Evolutionary conservation across 2,888 invertebrate species (phyloP), one percentile per base, ranked within the genome.

Genomic region (Drosophila mimetica): DNA sequence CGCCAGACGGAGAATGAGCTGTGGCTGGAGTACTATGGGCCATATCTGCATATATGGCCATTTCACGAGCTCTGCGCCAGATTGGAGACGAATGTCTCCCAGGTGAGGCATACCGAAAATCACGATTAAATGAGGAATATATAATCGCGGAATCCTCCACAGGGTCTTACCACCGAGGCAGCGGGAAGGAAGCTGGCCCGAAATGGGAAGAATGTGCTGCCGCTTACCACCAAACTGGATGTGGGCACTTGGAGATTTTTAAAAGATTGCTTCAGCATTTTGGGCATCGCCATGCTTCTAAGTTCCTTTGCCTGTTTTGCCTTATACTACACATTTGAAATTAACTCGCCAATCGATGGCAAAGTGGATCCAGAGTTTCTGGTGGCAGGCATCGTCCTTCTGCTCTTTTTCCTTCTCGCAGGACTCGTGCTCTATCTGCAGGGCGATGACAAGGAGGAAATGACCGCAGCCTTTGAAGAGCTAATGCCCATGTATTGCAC

Each of bases 401-500:
- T 71, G 0, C 2, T 48, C 0, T 6, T 47, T 4, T 74, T 84
- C 6, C 5, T 84, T 0, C 0, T 48, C 4, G 42, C 59, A 0
- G 82, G 76, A 0, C 22, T 11, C 0, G 4, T 77, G 3, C 46
- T 63, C 1, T 42, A 60, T 11, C 4, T 77, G 7, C 74, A 77
- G 22, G 57, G 22, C 16, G 71, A 69, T 7, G 41, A 82, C 13
- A 67, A 71, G 4, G 55, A 37, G 6, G 39, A 9, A 1, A 59
- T 87, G 5, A 30, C 32, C 0, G 0, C 4, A 5, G 63, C 79
- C 0, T 82, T 85, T 6, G 22, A 37, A 1, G 46, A 61, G 0
- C 9, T 87, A 0, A 65, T 69, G 65, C 79, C 83, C 16, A 65
- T 55, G 65, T 77, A 72, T 16, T 87, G 88, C 11, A 87, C 83